Base-by-base conservation (phyloP, 2,113 vertebrate species). In the Carassius gibelio region DNA sequence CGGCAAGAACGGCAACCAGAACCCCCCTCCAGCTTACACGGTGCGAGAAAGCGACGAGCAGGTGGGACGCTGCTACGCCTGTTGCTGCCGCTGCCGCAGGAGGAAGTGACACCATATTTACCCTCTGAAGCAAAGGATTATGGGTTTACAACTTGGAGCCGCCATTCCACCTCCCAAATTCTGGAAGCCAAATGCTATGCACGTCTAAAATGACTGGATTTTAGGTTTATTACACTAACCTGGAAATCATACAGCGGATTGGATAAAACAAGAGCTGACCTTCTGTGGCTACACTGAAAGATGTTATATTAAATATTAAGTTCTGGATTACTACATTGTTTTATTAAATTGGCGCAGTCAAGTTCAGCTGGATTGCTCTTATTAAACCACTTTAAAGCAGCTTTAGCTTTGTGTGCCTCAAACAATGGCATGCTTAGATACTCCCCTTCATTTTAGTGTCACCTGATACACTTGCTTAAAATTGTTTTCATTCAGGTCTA, bases 11-110 rank as follows among this genome's bases (percentile, higher is more conserved):
- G 66, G 45, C 45, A 48, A n/a, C 69, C 93, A 94, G 0, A 91
- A 92, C 59, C 90, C 83, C 17, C 5, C 89, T 0, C 38, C 50
- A 14, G 71, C 21, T 42, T 90, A 89, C 84, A 84, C 62, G 0
- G 57, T 89, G 88, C 30, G 10, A 55, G 52, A 93, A 84, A n/a
- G 84, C 0, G 82, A 89, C 0, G 90, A 88, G 1, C 45, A 93
- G 64, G 89, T 93, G 30, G 26, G 50, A 0, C 59, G 26, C 13
- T 87, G 83, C 38, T 94, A 94, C 0, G 8, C 83, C 52, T 87
- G 93, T 86, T 94, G 91, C 87, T 93, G 84, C 30, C 82, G 84
- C 52, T 91, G 89, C 55, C 86, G 88, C 26, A 89, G 88, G 34
- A 91, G 83, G 81, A 88, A 87, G 50, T 88, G 85, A 87, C 38